Evolutionary conservation across 2,113 vertebrate genomes (phyloP).

Genomic region (Lagopus muta): DNA sequence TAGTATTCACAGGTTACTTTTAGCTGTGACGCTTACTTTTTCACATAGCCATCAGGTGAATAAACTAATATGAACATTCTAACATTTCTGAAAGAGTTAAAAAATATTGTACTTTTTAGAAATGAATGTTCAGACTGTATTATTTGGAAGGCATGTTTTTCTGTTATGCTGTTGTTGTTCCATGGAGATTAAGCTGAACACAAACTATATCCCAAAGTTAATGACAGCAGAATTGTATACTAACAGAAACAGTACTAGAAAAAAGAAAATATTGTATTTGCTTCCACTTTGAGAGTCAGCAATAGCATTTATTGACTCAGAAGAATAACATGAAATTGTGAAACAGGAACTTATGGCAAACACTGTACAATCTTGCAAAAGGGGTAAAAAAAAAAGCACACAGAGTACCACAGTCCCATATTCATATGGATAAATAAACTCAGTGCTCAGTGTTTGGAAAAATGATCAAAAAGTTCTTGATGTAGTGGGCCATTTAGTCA

Average conservation of each 20-base stretch:
- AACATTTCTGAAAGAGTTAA: not conserved
- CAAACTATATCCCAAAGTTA: not conserved
- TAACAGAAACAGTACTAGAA: not conserved
- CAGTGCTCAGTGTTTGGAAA: not conserved
- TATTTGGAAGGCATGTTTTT: not conserved
- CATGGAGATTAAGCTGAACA: conserved; percentile 5
- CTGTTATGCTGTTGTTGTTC: not conserved
- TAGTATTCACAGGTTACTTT: not conserved
- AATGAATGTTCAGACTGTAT: not conserved
- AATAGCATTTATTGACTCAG: not conserved
- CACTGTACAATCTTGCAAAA: not conserved
- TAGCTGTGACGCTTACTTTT: not conserved
- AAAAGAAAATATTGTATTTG: not conserved
- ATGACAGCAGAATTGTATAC: not conserved
- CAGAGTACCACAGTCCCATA: not conserved
- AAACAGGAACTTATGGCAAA: conserved; percentile 31
- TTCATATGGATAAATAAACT: not conserved
- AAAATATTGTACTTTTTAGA: not conserved
- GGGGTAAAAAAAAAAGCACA: not conserved
- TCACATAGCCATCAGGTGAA: not conserved
- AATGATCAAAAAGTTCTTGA: not conserved
- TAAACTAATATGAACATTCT: not conserved
- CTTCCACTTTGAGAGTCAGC: not conserved
- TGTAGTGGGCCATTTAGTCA: not conserved
- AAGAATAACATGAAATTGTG: conserved; percentile 19